A percentile compares a stretch with the other conserved stretches of the same genome.
Evolutionary conservation across 2,797 vertebrate species (phyloP).

Genomic region (Sardinella longiceps): DNA sequence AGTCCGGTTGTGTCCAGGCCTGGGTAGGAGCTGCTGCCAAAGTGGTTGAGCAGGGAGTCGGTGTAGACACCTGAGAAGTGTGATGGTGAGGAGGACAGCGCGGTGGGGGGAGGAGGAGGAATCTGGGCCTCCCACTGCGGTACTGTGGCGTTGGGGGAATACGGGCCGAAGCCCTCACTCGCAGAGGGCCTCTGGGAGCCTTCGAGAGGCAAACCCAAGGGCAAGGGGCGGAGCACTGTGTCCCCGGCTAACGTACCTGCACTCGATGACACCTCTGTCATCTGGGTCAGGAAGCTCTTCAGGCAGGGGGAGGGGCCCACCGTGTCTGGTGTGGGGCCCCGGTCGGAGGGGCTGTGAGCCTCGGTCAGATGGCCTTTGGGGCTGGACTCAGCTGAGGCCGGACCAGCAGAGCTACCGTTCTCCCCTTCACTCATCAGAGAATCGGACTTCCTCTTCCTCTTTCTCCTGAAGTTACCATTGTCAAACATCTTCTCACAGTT

Average conservation of each 20-base stretch:
- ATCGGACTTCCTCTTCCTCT: constrained; percentile 90
- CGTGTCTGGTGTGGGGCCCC: constrained; percentile 66
- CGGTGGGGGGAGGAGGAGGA: constrained; percentile 58
- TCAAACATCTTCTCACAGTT: constrained; percentile 98
- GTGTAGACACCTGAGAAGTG: constrained; percentile 71
- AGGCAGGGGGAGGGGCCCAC: constrained; percentile 68
- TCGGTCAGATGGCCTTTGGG: constrained; percentile 72
- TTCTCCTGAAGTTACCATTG: constrained; percentile 94
- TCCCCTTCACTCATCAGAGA: constrained; percentile 46
- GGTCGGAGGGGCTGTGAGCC: constrained; percentile 70
- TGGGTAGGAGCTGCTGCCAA: constrained; percentile 77
- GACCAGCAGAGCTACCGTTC: constrained; percentile 40
- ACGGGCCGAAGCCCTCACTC: constrained; percentile 73
- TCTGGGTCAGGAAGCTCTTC: constrained; percentile 79
- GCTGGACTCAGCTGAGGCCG: constrained; percentile 67
- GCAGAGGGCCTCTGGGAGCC: constrained; percentile 75
- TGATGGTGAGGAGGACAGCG: constrained; percentile 66
- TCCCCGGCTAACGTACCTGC: constrained; percentile 63
- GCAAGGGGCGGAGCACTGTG: constrained; percentile 59
- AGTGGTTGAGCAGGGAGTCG: constrained; percentile 77
- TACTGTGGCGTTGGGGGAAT: constrained; percentile 68
- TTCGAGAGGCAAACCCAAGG: constrained; percentile 72
- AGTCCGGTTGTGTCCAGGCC: constrained; percentile 67
- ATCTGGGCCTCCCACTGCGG: constrained; percentile 79
- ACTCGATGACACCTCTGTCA: constrained; percentile 70